Evolutionary conservation across 2,113 vertebrate genomes (phyloP).

Genomic region (Xenopus tropicalis): UCB_Xtro_10.0 CM004443.2:192869001-192869500

Average conservation of each 20-base stretch:
- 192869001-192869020: too few relatives aligned
- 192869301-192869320: not conserved
- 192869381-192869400: not conserved
- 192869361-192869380: not conserved
- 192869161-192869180: not conserved
- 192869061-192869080: too few relatives aligned
- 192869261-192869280: not conserved
- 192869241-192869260: not conserved
- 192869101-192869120: not conserved
- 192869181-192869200: constrained; percentile 3
- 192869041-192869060: too few relatives aligned
- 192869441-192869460: too few relatives aligned
- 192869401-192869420: not conserved
- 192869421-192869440: not conserved
- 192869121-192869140: not conserved
- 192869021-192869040: too few relatives aligned
- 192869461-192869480: too few relatives aligned
- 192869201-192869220: not conserved
- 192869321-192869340: not conserved
- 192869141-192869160: constrained; percentile 2
- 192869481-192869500: too few relatives aligned
- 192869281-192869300: not conserved
- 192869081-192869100: too few relatives aligned
- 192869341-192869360: not conserved
- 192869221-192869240: not conserved